Percentiles rank a stretch among this genome's conserved stretches.
phyloP scores from a whole-genome alignment of 2,888 invertebrate genomes.

The Melolontha melolontha region DNA sequence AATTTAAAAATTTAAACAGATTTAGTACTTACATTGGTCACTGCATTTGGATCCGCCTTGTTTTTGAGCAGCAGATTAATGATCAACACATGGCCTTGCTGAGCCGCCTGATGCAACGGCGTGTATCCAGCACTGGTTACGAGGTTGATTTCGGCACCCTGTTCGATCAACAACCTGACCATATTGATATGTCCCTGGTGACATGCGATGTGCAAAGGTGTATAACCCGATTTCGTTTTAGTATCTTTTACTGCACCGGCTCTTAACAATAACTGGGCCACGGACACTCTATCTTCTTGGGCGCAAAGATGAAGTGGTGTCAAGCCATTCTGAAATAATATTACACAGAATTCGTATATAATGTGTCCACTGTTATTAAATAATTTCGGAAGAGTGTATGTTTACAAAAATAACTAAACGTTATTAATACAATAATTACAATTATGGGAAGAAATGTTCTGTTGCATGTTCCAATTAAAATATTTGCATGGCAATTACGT shows the following conservation, averaged over 20 bases:
- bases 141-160: constrained; percentile 88
- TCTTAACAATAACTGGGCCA: constrained; percentile 83
- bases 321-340: constrained; percentile 79
- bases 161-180: constrained; percentile 89
- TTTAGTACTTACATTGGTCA: constrained; percentile 85
- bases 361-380: background rate
- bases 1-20: too few species aligned
- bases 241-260: constrained; percentile 81
- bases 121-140: constrained; percentile 88
- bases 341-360: background rate
- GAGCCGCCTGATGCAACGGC: constrained; percentile 97
- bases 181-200: constrained; percentile 96
- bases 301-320: constrained; percentile 96
- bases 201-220: constrained; percentile 95
- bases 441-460: constrained; percentile 3
- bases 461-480: too few species aligned
- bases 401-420: background rate
- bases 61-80: constrained; percentile 92
- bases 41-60: constrained; percentile 93
- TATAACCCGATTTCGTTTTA: constrained; percentile 88
- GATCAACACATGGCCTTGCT: constrained; percentile 97
- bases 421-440: background rate
- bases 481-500: too few species aligned
- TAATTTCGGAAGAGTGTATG: background rate
- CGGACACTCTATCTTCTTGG: constrained; percentile 90